These are phyloP conservation scores for Archocentrus centrarchus DNA, from an alignment of 2,113 vertebrate genomes.

Conservation along the genomic window DNA sequence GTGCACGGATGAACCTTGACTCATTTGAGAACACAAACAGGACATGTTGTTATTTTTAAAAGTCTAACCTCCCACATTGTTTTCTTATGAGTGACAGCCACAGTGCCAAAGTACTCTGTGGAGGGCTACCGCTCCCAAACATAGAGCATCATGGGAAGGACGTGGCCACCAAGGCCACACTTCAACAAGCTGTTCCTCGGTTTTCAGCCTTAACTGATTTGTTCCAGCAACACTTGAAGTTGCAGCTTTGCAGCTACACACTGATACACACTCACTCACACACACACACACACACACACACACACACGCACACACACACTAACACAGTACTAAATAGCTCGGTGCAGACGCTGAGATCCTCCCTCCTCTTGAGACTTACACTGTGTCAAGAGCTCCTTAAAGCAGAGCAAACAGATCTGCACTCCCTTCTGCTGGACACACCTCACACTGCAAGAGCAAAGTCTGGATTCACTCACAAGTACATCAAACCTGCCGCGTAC, in stretches of 20 bases:
- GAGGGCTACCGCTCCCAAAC: constrained; percentile 25
- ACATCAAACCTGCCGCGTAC: not conserved
- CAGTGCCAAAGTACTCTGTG: not conserved
- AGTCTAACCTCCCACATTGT: constrained; percentile 47
- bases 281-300: not conserved
- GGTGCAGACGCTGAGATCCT: constrained; percentile 11
- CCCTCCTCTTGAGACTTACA: not conserved
- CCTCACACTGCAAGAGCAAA: not conserved
- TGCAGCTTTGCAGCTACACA: not conserved
- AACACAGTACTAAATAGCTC: constrained; percentile 31
- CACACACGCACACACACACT: constrained; percentile 2
- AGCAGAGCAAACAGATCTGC: constrained; percentile 3
- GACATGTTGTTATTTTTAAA: constrained; percentile 28
- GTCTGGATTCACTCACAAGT: not conserved
- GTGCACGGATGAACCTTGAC: constrained; percentile 3
- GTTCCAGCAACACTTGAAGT: constrained; percentile 58
- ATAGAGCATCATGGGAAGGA: constrained; percentile 54
- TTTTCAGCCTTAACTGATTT: constrained; percentile 50
- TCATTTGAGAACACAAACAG: not conserved
- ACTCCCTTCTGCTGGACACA: constrained; percentile 50
- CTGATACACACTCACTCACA: not conserved
- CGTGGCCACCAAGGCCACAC: constrained; percentile 7
- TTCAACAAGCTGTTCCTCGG: constrained; percentile 2
- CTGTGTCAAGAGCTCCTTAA: not conserved
- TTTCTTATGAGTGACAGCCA: constrained; percentile 26